Evolutionary conservation across 1,140 invertebrate genomes (phyloP).

Genomic region (Neotoxoptera formosana): DNA sequence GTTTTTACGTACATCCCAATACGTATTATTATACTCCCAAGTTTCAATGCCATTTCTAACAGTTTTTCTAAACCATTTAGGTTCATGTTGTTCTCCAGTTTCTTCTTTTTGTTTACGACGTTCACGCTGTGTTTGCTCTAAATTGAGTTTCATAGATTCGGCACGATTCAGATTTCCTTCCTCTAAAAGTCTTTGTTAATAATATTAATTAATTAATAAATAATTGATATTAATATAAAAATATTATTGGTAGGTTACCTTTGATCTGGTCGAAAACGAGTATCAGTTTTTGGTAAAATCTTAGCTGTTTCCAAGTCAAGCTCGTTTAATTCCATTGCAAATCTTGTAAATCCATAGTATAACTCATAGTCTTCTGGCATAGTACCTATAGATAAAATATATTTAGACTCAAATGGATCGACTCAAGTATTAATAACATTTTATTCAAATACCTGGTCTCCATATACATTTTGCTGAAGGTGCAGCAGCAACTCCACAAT

Average conservation of each 20-base stretch:
- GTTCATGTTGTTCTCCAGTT: slow-evolving; percentile 65
- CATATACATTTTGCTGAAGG: slow-evolving; percentile 77
- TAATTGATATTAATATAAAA: neutral
- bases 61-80: slow-evolving; percentile 66
- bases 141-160: slow-evolving; percentile 73
- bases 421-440: slow-evolving; percentile 16
- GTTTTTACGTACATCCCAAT: slow-evolving; percentile 68
- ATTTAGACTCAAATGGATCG: neutral
- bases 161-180: slow-evolving; percentile 78
- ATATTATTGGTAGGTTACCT: slow-evolving; percentile 58
- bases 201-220: neutral
- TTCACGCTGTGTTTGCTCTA: slow-evolving; percentile 76
- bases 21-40: slow-evolving; percentile 72
- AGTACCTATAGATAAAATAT: slow-evolving; percentile 65
- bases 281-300: slow-evolving; percentile 77
- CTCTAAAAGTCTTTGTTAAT: slow-evolving; percentile 68
- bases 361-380: slow-evolving; percentile 82
- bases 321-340: slow-evolving; percentile 87
- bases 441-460: slow-evolving; percentile 67
- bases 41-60: slow-evolving; percentile 66
- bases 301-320: slow-evolving; percentile 71
- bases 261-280: slow-evolving; percentile 68
- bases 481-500: slow-evolving; percentile 76
- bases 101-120: slow-evolving; percentile 71
- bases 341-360: slow-evolving; percentile 86